These are phyloP conservation scores for Timema cristinae DNA, from an alignment of 2,888 invertebrate genomes.

Conservation along the genomic window DNA sequence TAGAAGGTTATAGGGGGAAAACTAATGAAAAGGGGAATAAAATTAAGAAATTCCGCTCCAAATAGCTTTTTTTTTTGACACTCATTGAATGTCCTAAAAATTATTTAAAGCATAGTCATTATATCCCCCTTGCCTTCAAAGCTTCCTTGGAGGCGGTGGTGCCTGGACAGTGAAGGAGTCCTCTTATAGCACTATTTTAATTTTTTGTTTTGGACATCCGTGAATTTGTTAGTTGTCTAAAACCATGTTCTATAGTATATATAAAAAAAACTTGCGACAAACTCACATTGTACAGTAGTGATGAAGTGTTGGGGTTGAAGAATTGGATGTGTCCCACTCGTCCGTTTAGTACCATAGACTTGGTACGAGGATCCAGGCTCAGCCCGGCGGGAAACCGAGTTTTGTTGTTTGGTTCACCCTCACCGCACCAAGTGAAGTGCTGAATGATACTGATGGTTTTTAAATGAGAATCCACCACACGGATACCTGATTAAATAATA, in stretches of 20 bases:
- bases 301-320: conserved; percentile 60
- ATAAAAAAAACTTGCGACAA: background rate
- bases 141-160: background rate
- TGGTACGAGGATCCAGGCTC: conserved; percentile 58
- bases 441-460: conserved; percentile 58
- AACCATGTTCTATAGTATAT: no score
- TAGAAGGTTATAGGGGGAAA: no score
- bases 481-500: conserved; percentile 40
- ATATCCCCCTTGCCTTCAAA: background rate
- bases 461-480: conserved; percentile 44
- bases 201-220: no score
- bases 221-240: no score
- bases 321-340: conserved; percentile 71
- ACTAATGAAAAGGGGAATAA: no score
- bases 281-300: conserved; percentile 67
- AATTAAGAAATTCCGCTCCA: no score
- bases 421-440: conserved; percentile 52
- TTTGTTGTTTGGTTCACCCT: conserved; percentile 41
- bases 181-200: no score
- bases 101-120: no score
- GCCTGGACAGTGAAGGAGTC: background rate
- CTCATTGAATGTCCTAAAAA: no score
- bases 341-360: conserved; percentile 66
- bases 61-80: no score
- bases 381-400: conserved; percentile 55